Base-by-base conservation (phyloP, 2,888 invertebrate genomes). In the Campoletis raptor region DNA sequence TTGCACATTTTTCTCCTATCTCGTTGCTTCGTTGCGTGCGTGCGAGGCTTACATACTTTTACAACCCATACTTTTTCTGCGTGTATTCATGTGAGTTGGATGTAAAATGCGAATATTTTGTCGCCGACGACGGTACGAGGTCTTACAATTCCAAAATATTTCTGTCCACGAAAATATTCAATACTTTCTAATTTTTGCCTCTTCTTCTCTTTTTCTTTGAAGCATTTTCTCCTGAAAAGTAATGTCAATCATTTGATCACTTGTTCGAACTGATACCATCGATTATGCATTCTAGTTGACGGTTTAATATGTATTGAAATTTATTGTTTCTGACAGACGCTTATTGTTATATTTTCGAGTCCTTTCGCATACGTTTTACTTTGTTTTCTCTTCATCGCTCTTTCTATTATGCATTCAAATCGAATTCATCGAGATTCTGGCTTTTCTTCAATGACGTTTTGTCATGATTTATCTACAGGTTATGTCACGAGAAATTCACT, bases 401-500 rank as follows among this genome's bases (percentile, higher is more conserved):
- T 37, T 54, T 48, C 10, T 54, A 2, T 54, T 61, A 40, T 42
- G 10, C 85, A 80, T 70, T 57, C 52, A 45, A 85, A 76, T 85
- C 80, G 67, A 76, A 64, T 80, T 76, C 76, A 85, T 85, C 73
- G 73, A 78, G 78, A 85, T 85, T 85, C 80, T 67, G 72, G 48
- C 57, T 40, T 87, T 85, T 69, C 85, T 85, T 84, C 81, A 83
- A 78, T 83, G 83, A 83, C 78, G 78, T 73, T 18, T 67, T 73
- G 61, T 83, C 81, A 86, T 90, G 90, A 91, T 91, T 91, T 91
- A 91, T 91, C 91, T 90, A 91, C 90, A 90, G 89, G 88, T 86
- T 78, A 84, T 86, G 85, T 86, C 89, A 88, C 87, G 88, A 89
- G 88, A 87, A 86, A 83, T 73, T 81, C 80, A 80, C 78, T 78